Conservation (phyloP, 2,797 vertebrate genomes). For the Protonibea diacanthus region DNA sequence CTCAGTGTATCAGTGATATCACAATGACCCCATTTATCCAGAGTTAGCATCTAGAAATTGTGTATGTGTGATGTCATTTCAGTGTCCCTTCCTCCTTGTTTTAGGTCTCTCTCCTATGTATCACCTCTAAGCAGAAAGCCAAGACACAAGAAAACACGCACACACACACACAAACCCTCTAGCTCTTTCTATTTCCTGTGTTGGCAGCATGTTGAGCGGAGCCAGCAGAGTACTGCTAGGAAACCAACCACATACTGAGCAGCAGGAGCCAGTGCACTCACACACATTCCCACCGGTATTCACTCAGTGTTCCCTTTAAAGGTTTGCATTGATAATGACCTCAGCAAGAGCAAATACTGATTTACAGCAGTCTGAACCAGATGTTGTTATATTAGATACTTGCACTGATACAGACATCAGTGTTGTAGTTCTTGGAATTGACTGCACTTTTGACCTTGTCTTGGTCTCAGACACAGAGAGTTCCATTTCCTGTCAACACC, state of each 20-base stretch:
- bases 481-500: too few species aligned
- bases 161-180: constrained; percentile 12
- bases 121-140: constrained; percentile 22
- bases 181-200: constrained; percentile 43
- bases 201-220: constrained; percentile 21
- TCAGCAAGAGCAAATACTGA: neutral
- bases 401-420: neutral
- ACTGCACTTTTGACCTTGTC: too few species aligned
- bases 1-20: neutral
- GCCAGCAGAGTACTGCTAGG: constrained; percentile 17
- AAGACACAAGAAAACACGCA: constrained; percentile 20
- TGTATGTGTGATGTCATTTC: neutral
- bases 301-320: constrained; percentile 9
- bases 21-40: neutral
- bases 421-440: too few species aligned
- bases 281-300: constrained; percentile 1
- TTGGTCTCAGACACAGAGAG: too few species aligned
- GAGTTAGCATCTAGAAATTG: neutral
- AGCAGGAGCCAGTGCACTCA: neutral
- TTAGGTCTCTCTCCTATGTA: constrained; percentile 17
- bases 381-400: neutral
- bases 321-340: neutral
- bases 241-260: constrained; percentile 12
- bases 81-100: constrained; percentile 11
- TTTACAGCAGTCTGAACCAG: neutral